phyloP scores from a whole-genome alignment of 2,797 vertebrate species.

The Schizopygopsis malacanthus region DNA sequence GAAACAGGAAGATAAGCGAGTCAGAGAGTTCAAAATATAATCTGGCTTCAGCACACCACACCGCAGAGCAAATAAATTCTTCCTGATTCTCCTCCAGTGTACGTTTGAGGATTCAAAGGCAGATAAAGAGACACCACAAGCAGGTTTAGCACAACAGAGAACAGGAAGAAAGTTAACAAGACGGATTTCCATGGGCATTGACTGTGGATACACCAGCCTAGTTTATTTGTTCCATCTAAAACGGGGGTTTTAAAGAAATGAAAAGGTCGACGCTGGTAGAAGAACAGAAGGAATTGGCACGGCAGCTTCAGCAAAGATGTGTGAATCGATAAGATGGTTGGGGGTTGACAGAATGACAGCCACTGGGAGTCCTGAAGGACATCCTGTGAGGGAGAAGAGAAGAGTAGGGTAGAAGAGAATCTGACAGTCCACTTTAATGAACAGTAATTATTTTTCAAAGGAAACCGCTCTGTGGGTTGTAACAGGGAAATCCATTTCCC shows the following conservation, averaged over 20 bases:
- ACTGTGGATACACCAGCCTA: conserved; percentile 65
- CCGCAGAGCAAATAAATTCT: conserved; percentile 45
- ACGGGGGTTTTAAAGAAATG: conserved; percentile 59
- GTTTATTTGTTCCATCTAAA: conserved; percentile 73
- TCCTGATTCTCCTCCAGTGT: conserved; percentile 29
- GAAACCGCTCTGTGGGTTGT: conserved; percentile 41
- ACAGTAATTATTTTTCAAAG: conserved; percentile 64
- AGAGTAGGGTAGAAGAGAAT: conserved; percentile 38
- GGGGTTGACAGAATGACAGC: conserved; percentile 78
- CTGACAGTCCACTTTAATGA: conserved; percentile 65
- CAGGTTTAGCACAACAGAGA: conserved; percentile 34
- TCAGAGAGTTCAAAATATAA: conserved; percentile 37
- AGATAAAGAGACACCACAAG: conserved; percentile 36
- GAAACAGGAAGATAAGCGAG: conserved; percentile 39
- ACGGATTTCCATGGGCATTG: conserved; percentile 45
- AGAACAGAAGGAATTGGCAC: conserved; percentile 69
- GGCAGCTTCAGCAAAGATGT: conserved; percentile 72
- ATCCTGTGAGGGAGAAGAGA: conserved; percentile 55
- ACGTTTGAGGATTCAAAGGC: conserved; percentile 27
- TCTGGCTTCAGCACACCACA: conserved; percentile 34
- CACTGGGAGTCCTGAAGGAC: conserved; percentile 74
- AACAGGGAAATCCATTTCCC: conserved; percentile 36
- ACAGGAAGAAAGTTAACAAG: conserved; percentile 34
- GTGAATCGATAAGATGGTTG: conserved; percentile 78
- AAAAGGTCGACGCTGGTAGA: conserved; percentile 55